These are phyloP conservation scores for Onychomys torridus DNA, from an alignment of 2,797 vertebrate species.

Conservation along the genomic window DNA sequence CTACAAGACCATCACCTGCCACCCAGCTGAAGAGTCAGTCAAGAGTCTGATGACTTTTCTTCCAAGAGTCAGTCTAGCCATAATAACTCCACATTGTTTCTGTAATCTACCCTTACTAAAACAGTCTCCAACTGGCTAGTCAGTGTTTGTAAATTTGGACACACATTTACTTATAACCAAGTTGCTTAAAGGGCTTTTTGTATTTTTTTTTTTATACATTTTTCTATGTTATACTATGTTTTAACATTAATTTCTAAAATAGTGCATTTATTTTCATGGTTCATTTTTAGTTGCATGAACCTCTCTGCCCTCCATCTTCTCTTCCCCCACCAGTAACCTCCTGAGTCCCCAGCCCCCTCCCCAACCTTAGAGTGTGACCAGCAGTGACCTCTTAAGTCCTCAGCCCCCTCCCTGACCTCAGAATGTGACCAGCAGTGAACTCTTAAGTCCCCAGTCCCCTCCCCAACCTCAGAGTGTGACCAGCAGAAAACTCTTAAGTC, in stretches of 20 bases:
- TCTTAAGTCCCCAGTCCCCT: neutral
- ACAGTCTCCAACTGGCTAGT: neutral
- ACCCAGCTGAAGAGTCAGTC: neutral
- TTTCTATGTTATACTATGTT: neutral
- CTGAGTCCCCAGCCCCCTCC: neutral
- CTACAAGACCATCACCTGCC: neutral
- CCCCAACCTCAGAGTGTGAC: neutral
- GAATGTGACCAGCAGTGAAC: neutral
- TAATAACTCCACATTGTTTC: neutral
- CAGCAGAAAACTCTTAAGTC: too few relatives aligned
- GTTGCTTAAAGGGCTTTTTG: neutral
- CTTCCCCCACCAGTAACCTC: neutral
- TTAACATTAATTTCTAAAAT: neutral
- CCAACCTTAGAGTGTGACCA: neutral
- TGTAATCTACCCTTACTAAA: conserved; percentile 5
- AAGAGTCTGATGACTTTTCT: neutral
- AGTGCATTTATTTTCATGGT: neutral
- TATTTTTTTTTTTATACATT: neutral
- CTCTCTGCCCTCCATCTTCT: neutral
- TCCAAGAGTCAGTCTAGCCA: neutral
- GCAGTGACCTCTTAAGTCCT: neutral
- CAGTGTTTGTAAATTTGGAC: neutral
- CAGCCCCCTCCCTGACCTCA: neutral
- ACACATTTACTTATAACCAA: neutral
- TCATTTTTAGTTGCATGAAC: neutral